phyloP scores from a whole-genome alignment of 2,888 invertebrate species.

The Agrotis puta region DNA sequence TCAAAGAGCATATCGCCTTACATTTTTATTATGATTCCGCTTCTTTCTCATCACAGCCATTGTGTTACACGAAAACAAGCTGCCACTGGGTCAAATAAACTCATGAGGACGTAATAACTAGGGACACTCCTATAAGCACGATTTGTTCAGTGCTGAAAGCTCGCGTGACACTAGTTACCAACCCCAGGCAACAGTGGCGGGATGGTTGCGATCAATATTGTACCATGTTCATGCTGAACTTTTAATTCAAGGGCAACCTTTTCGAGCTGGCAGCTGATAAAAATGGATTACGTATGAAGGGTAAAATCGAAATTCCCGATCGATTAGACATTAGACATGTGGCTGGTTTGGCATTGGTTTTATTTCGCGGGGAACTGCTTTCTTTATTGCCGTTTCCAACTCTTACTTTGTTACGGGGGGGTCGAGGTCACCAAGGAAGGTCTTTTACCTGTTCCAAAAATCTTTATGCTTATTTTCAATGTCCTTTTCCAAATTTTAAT shows the following conservation, averaged over 20 bases:
- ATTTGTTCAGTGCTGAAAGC: constrained; percentile 73
- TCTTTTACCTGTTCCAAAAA: constrained; percentile 3
- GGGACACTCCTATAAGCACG: constrained; percentile 77
- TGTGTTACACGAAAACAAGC: constrained; percentile 48
- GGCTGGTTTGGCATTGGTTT: constrained; percentile 13
- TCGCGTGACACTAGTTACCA: constrained; percentile 82
- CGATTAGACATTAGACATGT: constrained; percentile 37
- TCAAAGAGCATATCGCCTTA: constrained; percentile 53
- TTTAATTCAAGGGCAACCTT: constrained; percentile 75
- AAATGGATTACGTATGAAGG: constrained; percentile 55
- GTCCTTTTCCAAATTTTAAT: not conserved
- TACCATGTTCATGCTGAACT: constrained; percentile 71
- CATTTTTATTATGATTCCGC: constrained; percentile 66
- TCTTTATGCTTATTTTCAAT: not conserved
- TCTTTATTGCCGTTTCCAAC: constrained; percentile 4
- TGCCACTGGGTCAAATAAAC: constrained; percentile 45
- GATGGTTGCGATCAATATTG: constrained; percentile 79
- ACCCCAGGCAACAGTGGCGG: constrained; percentile 59
- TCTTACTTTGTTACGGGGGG: not conserved
- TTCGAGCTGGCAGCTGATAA: constrained; percentile 55
- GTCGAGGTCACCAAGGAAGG: constrained; percentile 14
- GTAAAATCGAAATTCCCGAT: constrained; percentile 35
- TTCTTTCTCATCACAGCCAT: constrained; percentile 72
- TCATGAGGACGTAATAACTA: constrained; percentile 57
- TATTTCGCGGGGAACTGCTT: constrained; percentile 20